These are phyloP conservation scores for Cyanoderma ruficeps DNA, from an alignment of 2,113 vertebrate genomes.

Conservation along the genomic window DNA sequence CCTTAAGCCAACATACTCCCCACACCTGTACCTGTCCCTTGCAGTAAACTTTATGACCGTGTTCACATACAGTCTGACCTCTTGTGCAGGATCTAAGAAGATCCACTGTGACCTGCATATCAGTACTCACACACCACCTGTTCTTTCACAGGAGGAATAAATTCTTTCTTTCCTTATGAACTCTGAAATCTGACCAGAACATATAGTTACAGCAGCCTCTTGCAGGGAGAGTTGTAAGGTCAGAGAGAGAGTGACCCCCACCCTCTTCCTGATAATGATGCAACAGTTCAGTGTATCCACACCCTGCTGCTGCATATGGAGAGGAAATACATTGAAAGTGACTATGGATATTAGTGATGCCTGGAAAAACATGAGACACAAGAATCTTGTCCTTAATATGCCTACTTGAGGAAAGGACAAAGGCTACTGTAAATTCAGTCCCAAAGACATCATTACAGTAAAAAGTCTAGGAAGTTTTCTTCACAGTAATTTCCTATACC, in stretches of 20 bases:
- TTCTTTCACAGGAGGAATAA: neutral
- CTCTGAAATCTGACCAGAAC: neutral
- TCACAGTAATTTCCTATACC: neutral
- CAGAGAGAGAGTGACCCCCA: accelerated
- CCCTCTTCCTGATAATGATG: neutral
- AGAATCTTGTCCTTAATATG: neutral
- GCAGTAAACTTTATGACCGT: neutral
- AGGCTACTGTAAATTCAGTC: neutral
- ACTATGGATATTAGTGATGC: neutral
- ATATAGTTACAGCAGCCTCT: neutral
- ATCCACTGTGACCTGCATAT: neutral
- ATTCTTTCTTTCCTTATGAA: neutral
- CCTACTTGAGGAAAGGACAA: neutral
- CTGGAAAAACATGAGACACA: neutral
- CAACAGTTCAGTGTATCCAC: neutral
- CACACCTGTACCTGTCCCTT: neutral
- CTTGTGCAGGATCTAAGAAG: neutral
- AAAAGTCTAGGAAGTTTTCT: neutral
- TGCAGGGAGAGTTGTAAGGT: neutral
- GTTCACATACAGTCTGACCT: neutral
- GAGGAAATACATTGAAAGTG: neutral
- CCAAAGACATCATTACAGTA: neutral
- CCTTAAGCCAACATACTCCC: neutral
- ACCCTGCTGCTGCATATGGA: neutral
- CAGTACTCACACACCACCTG: neutral